Evolutionary conservation across 2,797 vertebrate genomes (phyloP).

Genomic region (Myotis planiceps): DNA sequence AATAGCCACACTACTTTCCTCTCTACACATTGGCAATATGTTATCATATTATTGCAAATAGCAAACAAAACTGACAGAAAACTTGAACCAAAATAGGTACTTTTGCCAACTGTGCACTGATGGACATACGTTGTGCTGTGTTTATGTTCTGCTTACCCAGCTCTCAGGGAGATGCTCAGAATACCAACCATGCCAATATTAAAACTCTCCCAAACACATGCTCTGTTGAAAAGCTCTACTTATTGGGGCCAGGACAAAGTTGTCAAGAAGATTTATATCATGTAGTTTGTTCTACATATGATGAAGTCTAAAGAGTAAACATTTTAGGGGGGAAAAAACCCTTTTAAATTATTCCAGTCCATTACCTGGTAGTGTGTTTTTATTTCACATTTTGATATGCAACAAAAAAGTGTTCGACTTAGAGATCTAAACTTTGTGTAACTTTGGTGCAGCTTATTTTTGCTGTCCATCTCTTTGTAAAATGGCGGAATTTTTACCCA

Average conservation of each 20-base stretch:
- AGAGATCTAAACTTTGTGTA: background rate
- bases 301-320: slow-evolving; percentile 4
- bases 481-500: background rate
- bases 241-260: background rate
- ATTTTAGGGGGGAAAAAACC: background rate
- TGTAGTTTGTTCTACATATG: background rate
- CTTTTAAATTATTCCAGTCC: background rate
- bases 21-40: background rate
- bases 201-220: background rate
- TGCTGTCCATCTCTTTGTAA: background rate
- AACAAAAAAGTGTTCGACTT: slow-evolving; percentile 15
- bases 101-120: background rate
- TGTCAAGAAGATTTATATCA: slow-evolving; percentile 47
- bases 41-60: background rate
- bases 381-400: slow-evolving; percentile 46
- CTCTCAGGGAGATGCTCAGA: background rate
- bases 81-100: background rate
- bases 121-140: background rate
- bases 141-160: background rate
- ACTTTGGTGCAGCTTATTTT: background rate
- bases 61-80: slow-evolving; percentile 23
- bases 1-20: background rate
- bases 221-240: background rate
- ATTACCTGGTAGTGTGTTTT: slow-evolving; percentile 6
- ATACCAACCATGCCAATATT: background rate